Evolutionary conservation across 2,888 invertebrate species (phyloP).

Genomic region (Eupithecia vulgata): DNA sequence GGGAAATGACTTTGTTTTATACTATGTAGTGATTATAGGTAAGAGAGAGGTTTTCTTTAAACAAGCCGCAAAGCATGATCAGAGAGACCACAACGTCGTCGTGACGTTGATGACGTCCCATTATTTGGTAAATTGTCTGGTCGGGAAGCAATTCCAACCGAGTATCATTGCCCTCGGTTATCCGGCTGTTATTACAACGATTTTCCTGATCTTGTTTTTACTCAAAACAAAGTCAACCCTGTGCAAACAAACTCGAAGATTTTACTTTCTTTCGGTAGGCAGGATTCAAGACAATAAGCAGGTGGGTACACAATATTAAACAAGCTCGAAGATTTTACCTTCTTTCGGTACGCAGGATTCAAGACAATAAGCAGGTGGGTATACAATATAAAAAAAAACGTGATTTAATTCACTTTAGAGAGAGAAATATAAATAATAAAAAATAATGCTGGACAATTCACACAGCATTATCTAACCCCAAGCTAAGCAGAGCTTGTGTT

Average conservation of each 20-base stretch:
- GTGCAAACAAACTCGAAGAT: constrained; percentile 29
- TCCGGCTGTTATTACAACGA: constrained; percentile 27
- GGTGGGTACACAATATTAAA: constrained; percentile 9
- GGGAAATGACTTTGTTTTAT: too few relatives aligned
- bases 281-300: constrained; percentile 13
- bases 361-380: constrained; percentile 9
- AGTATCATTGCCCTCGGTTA: constrained; percentile 11
- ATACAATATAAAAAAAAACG: constrained; percentile 12
- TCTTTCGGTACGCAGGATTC: constrained; percentile 6
- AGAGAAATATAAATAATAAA: too few relatives aligned
- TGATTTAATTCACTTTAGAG: neutral
- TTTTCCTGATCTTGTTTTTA: constrained; percentile 31
- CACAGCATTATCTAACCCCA: too few relatives aligned
- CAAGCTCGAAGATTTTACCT: constrained; percentile 19
- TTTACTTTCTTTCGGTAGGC: constrained; percentile 1
- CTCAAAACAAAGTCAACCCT: constrained; percentile 32
- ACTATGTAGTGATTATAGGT: too few relatives aligned
- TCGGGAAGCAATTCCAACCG: constrained; percentile 10
- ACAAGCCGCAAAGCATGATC: neutral
- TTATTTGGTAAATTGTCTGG: neutral
- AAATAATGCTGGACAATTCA: too few relatives aligned
- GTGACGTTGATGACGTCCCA: neutral
- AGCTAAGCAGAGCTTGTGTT: too few relatives aligned
- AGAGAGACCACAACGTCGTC: neutral
- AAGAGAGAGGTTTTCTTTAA: neutral